Conservation (phyloP, 2,888 invertebrate species). For the Crioceris asparagi region DNA sequence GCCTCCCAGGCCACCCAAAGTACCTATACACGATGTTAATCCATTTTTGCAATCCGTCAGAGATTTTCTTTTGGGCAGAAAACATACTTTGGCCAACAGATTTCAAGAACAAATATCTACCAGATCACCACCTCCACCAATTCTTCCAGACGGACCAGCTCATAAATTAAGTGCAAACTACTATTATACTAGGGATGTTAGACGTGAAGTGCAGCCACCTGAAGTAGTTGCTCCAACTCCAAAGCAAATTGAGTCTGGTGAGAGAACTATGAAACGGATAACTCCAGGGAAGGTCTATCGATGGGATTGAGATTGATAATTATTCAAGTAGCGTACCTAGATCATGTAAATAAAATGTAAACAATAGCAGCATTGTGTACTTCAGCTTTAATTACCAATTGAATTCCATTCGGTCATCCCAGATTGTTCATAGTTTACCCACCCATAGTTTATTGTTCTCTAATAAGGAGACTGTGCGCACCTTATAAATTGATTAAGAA, state of each 20-base stretch:
- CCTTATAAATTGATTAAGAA: too few relatives aligned
- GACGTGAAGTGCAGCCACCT: slow-evolving; percentile 68
- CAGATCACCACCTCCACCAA: slow-evolving; percentile 73
- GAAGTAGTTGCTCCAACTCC: slow-evolving; percentile 37
- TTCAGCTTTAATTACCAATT: too few relatives aligned
- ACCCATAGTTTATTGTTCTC: too few relatives aligned
- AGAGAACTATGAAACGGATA: slow-evolving; percentile 15
- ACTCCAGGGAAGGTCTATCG: slow-evolving; percentile 24
- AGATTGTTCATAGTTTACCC: too few relatives aligned
- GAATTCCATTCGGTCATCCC: too few relatives aligned
- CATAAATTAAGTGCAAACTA: slow-evolving; percentile 74
- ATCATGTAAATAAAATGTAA: too few relatives aligned
- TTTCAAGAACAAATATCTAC: slow-evolving; percentile 55
- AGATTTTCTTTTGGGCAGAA: slow-evolving; percentile 57
- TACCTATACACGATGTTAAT: slow-evolving; percentile 48
- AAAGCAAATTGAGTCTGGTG: slow-evolving; percentile 21
- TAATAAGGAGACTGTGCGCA: too few relatives aligned
- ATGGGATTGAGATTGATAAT: slow-evolving; percentile 30
- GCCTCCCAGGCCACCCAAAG: slow-evolving; percentile 19
- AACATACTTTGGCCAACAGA: slow-evolving; percentile 38
- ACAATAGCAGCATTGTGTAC: too few relatives aligned
- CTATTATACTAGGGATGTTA: slow-evolving; percentile 72
- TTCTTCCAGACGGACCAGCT: slow-evolving; percentile 70
- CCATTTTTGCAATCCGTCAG: slow-evolving; percentile 51
- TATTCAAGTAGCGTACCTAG: too few relatives aligned